These are phyloP conservation scores for Diabrotica undecimpunctata DNA, from an alignment of 1,140 invertebrate genomes.

Conservation along the genomic window DNA sequence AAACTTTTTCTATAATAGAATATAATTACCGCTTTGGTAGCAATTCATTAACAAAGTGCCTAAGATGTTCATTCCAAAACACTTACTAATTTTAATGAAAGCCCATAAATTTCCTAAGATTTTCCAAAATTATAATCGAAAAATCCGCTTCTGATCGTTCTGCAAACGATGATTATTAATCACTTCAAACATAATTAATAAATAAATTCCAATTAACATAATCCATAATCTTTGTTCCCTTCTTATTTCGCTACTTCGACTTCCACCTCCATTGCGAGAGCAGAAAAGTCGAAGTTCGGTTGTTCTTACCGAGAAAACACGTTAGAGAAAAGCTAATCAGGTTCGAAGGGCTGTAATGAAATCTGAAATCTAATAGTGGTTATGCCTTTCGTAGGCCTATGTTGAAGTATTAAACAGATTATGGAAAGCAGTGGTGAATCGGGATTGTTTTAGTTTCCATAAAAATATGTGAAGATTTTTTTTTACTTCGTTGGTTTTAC, in stretches of 20 bases:
- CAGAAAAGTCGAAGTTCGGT: constrained; percentile 1
- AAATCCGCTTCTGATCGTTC: constrained; percentile 3
- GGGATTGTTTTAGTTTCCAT: background rate
- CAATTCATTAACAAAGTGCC: too few relatives aligned
- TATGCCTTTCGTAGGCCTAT: constrained; percentile 13
- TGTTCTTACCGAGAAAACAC: constrained; percentile 13
- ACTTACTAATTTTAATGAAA: too few relatives aligned
- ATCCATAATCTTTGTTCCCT: constrained; percentile 18
- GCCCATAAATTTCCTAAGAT: too few relatives aligned
- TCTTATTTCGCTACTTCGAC: background rate
- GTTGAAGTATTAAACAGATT: constrained; percentile 11
- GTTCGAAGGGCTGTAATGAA: constrained; percentile 27
- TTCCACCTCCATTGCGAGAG: background rate
- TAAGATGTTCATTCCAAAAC: too few relatives aligned
- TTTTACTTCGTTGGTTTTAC: too few relatives aligned
- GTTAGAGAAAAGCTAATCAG: constrained; percentile 23
- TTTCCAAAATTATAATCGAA: background rate
- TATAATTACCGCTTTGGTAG: too few relatives aligned
- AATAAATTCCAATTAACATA: constrained; percentile 20
- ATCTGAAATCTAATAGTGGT: constrained; percentile 26
- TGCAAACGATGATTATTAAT: constrained; percentile 5
- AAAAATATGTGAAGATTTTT: too few relatives aligned
- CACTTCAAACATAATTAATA: constrained; percentile 16
- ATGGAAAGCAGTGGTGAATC: constrained; percentile 6
- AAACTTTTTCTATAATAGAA: too few relatives aligned